phyloP scores from a whole-genome alignment of 2,888 invertebrate genomes.

The Pristionchus mayeri region DNA sequence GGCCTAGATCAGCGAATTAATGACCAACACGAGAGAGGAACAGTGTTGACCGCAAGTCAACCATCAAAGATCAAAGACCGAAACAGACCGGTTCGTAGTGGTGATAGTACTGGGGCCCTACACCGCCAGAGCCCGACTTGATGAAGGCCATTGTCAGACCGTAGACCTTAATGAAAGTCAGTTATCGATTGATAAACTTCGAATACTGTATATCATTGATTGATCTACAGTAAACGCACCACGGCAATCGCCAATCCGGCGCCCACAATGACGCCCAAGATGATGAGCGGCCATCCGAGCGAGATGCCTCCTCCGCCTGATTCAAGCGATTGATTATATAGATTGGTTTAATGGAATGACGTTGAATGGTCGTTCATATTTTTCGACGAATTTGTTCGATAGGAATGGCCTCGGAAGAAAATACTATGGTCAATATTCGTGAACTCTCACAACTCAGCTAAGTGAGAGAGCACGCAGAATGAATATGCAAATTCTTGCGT shows the following conservation, averaged over 20 bases:
- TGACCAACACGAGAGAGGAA: neutral
- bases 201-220: too few species aligned
- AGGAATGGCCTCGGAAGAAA: too few species aligned
- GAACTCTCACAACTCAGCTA: neutral
- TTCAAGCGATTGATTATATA: neutral
- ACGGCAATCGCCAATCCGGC: constrained; percentile 23
- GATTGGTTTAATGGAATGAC: neutral
- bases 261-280: constrained; percentile 21
- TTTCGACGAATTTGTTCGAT: too few species aligned
- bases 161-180: constrained; percentile 1
- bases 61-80: constrained; percentile 18
- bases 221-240: neutral
- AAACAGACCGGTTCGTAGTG: constrained; percentile 4
- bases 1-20: neutral
- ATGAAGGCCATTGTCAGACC: neutral
- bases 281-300: constrained; percentile 44
- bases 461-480: too few species aligned
- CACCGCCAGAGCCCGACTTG: neutral
- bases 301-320: neutral
- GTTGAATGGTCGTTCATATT: too few species aligned
- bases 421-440: too few species aligned
- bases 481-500: too few species aligned
- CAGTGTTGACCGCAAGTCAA: neutral
- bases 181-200: too few species aligned
- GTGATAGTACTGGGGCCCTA: neutral